Percentiles rank a stretch among this genome's conserved stretches.
phyloP scores from a whole-genome alignment of 2,797 vertebrate species.

The Anas bahamensis region DNA sequence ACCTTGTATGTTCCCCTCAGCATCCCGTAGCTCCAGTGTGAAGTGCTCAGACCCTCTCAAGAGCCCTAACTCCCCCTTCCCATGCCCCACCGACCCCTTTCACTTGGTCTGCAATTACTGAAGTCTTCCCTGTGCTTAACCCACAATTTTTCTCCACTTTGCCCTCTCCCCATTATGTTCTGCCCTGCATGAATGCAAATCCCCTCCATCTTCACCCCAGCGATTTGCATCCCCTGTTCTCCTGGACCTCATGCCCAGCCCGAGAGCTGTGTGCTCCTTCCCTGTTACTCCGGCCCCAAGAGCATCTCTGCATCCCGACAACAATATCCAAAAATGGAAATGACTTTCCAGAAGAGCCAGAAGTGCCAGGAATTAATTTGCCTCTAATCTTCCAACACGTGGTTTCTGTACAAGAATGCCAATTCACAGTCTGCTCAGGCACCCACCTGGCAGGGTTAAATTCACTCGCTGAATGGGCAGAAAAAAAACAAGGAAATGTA shows the following conservation, averaged over 20 bases:
- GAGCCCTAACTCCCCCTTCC: not conserved
- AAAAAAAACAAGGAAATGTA: not conserved
- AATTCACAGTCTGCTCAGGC: not conserved
- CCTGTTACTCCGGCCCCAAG: not conserved
- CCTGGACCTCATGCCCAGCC: not conserved
- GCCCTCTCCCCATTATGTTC: not conserved
- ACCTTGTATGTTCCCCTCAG: not conserved
- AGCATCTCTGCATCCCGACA: not conserved
- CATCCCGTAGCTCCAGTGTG: not conserved
- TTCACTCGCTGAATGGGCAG: not conserved
- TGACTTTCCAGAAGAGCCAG: not conserved
- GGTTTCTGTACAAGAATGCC: not conserved
- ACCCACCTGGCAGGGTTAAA: not conserved
- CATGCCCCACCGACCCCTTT: rapidly evolving
- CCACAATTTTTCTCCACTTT: not conserved
- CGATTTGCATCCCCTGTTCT: not conserved
- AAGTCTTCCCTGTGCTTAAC: not conserved
- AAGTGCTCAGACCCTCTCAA: not conserved
- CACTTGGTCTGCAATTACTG: not conserved
- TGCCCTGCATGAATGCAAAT: not conserved
- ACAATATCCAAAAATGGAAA: not conserved
- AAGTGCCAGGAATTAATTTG: not conserved
- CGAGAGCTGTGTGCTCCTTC: not conserved
- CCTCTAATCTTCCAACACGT: not conserved
- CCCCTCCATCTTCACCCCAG: rapidly evolving